Evolutionary conservation across 2,888 invertebrate genomes (phyloP).

Genomic region (Leucania comma): DNA sequence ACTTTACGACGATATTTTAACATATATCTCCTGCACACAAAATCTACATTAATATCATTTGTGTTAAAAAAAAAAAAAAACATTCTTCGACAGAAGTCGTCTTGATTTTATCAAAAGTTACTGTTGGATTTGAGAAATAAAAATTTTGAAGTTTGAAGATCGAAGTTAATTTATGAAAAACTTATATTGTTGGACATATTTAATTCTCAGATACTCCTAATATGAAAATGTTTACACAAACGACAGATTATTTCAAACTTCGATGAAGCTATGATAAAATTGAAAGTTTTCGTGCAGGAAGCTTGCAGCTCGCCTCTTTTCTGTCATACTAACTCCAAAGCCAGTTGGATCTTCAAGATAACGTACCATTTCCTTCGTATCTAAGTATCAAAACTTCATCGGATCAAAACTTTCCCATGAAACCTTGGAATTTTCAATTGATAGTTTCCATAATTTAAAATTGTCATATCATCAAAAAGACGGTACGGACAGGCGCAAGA

Average conservation of each 20-base stretch:
- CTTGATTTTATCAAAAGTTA: too few species aligned
- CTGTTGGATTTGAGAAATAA: too few species aligned
- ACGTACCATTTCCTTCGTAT: constrained; percentile 2
- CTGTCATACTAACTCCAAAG: constrained; percentile 2
- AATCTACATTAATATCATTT: too few species aligned
- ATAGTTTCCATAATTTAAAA: neutral
- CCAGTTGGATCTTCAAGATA: constrained; percentile 14
- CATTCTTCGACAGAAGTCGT: too few species aligned
- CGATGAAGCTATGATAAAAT: constrained; percentile 10
- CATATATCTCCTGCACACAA: too few species aligned
- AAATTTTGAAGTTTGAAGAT: too few species aligned
- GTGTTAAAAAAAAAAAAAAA: too few species aligned
- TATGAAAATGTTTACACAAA: neutral
- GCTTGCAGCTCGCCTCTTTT: constrained; percentile 6
- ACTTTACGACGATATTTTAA: too few species aligned
- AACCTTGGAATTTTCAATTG: neutral
- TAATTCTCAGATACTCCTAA: neutral
- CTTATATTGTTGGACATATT: neutral
- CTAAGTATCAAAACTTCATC: constrained; percentile 1
- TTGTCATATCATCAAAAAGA: neutral
- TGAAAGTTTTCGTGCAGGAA: constrained; percentile 9
- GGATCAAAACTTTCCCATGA: neutral
- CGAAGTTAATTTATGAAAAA: neutral
- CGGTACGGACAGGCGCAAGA: neutral
- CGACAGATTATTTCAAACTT: constrained; percentile 3